phyloP scores from a whole-genome alignment of 2,797 vertebrate species.

The Darevskia mixta region DNA sequence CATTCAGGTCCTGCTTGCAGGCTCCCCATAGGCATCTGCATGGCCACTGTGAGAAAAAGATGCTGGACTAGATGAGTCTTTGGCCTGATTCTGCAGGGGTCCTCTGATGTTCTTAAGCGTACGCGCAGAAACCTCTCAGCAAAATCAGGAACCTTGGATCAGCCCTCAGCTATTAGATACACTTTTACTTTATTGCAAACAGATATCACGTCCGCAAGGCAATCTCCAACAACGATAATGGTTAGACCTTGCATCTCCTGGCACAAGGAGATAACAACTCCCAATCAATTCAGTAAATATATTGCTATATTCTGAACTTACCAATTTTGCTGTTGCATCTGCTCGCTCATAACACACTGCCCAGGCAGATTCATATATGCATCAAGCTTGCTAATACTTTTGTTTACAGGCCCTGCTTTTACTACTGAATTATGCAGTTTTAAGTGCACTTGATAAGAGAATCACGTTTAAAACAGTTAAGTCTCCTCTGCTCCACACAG shows the following conservation, averaged over 20 bases:
- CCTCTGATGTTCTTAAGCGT: no score
- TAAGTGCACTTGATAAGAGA: constrained; percentile 36
- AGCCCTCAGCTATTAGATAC: background rate
- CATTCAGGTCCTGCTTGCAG: no score
- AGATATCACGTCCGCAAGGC: constrained; percentile 30
- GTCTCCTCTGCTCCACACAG: constrained; percentile 13
- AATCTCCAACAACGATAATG: constrained; percentile 49
- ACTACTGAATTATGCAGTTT: constrained; percentile 25
- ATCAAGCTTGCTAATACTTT: constrained; percentile 30
- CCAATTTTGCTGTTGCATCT: constrained; percentile 15
- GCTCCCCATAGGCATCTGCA: background rate
- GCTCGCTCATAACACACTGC: constrained; percentile 29
- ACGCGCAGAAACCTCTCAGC: no score
- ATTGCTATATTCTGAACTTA: background rate
- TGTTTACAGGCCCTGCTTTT: constrained; percentile 50
- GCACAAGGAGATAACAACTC: constrained; percentile 16
- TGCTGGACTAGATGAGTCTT: no score
- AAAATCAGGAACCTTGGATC: background rate
- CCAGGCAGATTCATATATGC: constrained; percentile 22
- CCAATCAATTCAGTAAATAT: constrained; percentile 47
- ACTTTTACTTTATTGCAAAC: constrained; percentile 8
- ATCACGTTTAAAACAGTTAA: background rate
- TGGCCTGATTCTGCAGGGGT: no score
- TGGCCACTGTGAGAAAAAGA: background rate
- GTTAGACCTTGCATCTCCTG: constrained; percentile 44